Conservation (phyloP, 2,797 vertebrate genomes). For the Mus minutoides region DNA sequence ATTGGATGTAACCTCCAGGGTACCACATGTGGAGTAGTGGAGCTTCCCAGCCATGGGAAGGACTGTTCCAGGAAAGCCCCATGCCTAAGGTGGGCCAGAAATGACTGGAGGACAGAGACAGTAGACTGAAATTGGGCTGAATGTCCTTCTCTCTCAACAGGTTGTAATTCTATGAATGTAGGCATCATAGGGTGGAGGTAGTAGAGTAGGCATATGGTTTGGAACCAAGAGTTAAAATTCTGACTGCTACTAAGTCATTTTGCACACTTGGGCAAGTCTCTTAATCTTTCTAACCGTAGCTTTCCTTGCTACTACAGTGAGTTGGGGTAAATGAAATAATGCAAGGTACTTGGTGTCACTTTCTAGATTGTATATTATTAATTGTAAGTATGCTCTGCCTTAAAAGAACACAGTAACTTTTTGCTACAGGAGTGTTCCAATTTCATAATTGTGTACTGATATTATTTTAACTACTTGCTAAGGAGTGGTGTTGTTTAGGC, state of each 20-base stretch:
- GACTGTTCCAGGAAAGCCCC: background rate
- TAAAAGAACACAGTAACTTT: background rate
- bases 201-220: background rate
- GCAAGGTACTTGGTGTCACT: too few species aligned
- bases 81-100: background rate
- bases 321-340: background rate
- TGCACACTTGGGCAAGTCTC: background rate
- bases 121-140: background rate
- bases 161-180: background rate
- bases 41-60: background rate
- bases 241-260: background rate
- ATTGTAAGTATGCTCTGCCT: background rate
- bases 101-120: background rate
- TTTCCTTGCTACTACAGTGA: background rate
- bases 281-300: background rate
- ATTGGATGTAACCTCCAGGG: background rate
- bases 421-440: background rate
- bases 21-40: background rate
- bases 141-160: background rate
- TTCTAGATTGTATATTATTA: background rate
- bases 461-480: slow-evolving; percentile 19
- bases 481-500: background rate
- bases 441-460: background rate
- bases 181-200: background rate
- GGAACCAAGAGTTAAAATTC: background rate